phyloP scores from a whole-genome alignment of 2,113 vertebrate species.

The Seriola dumerili region DNA sequence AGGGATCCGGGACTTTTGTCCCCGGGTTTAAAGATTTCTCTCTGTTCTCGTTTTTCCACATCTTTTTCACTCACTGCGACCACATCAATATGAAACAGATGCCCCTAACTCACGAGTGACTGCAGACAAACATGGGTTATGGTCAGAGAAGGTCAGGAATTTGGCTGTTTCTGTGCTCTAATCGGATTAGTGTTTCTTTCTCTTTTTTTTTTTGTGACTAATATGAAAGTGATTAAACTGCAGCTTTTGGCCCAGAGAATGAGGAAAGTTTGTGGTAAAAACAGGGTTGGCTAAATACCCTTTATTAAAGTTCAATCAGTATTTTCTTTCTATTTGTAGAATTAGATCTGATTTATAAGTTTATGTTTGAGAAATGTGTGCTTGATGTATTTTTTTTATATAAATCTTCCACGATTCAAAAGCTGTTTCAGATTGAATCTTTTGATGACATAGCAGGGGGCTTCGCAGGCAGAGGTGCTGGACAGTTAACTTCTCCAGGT shows the following conservation, averaged over 20 bases:
- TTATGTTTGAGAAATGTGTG: background rate
- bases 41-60: conserved; percentile 47
- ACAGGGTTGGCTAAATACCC: conserved; percentile 15
- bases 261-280: conserved; percentile 17
- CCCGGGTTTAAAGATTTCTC: conserved; percentile 43
- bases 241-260: conserved; percentile 21
- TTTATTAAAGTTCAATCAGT: conserved; percentile 17
- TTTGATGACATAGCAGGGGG: background rate
- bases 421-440: background rate
- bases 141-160: conserved; percentile 69
- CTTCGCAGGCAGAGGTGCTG: background rate
- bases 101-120: conserved; percentile 47
- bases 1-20: conserved; percentile 62
- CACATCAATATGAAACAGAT: conserved; percentile 73
- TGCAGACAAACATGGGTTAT: conserved; percentile 60
- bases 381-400: background rate
- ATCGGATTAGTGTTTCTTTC: conserved; percentile 61
- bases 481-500: background rate
- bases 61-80: conserved; percentile 37
- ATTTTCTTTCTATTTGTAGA: background rate
- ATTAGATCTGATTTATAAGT: background rate
- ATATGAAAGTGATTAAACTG: conserved; percentile 68
- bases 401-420: background rate
- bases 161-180: conserved; percentile 67
- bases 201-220: conserved; percentile 49